Base-by-base conservation (phyloP, 64 coral and sea anemone species). In the Porites australiensis region DNA sequence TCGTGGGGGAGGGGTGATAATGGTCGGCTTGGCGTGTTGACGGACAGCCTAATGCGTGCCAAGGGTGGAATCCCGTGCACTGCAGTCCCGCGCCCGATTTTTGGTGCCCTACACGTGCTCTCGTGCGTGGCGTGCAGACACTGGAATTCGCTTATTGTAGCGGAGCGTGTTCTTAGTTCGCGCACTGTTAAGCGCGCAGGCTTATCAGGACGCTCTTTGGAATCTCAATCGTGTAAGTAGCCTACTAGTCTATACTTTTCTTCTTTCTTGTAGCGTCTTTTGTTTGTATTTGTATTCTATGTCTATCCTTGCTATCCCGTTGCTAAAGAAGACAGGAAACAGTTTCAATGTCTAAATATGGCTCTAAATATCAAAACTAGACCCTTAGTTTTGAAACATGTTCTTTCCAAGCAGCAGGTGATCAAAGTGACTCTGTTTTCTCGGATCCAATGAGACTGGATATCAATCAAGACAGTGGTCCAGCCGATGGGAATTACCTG, bases 101-200 rank as follows among this genome's bases (percentile, higher is more conserved):
- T 99, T 88, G 98, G 98, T 48, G 90, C 98, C 16, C 66, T 99
- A 65, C 98, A 99, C 91, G 81, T 92, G 59, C 72, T 99, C 68
- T 91, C 98, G 0, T 96, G 98, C 64, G 86, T 99, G 44, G 94
- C 91, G 15, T 96, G 98, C 71, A 95, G 85, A 64, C 88, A 99
- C 91, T 99, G 98, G 98, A 95, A 99, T 77, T 86, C 98, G 44
- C 90, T 99, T 13, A 99, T 99, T 44, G 94, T 99, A 44, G 98
- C 92, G 47, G 81, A 84, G 46, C 63, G 87, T 18, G 87, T 79
- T 21, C 89, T 82, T 23, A 79, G 75, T 69, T 91, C 89, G 4
- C 47, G 67, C 8, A 44, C 77, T 83, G 52, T 91, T 4, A 80
- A 59, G 51, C 78, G 76, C 46, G 77, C 59, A 3, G 89, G 59